These are phyloP conservation scores for Petrocephalus schoutedeni DNA, from an alignment of 2,797 vertebrate species.

Conservation along the genomic window DNA sequence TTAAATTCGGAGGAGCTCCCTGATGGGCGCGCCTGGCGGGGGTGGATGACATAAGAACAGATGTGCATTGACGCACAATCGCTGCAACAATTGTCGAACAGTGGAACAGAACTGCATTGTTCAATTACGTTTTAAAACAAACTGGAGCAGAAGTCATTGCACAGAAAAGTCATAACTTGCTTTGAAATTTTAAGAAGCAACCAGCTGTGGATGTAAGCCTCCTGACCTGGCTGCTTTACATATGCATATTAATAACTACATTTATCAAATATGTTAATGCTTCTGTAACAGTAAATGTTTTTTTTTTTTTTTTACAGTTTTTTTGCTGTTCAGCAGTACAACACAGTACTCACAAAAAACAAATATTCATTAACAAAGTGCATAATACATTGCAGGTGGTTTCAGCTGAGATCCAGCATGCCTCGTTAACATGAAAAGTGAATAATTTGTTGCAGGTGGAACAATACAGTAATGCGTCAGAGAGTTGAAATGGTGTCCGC, in stretches of 20 bases:
- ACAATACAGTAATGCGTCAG: not conserved
- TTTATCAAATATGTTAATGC: not conserved
- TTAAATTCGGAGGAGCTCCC: not conserved
- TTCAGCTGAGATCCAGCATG: not conserved
- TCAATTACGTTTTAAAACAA: not conserved
- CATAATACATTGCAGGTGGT: not conserved
- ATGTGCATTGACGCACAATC: not conserved
- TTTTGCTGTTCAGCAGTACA: not conserved
- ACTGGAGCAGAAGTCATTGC: not conserved
- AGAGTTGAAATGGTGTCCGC: not conserved
- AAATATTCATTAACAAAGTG: not conserved
- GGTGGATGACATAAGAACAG: not conserved
- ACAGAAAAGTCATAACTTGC: not conserved
- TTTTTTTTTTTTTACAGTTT: not conserved
- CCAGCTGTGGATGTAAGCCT: not conserved
- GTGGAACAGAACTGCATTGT: not conserved
- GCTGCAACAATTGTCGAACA: not conserved
- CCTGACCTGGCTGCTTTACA: not conserved
- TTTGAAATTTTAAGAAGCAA: not conserved
- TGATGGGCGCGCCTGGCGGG: not conserved
- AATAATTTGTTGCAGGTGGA: not conserved
- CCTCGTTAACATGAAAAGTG: not conserved
- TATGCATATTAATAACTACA: not conserved
- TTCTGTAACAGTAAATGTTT: not conserved
- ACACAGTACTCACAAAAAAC: not conserved